Evolutionary conservation across 1,140 invertebrate genomes (phyloP), one percentile per base, ranked within the genome.

Genomic region (Drosophila pachea): DNA sequence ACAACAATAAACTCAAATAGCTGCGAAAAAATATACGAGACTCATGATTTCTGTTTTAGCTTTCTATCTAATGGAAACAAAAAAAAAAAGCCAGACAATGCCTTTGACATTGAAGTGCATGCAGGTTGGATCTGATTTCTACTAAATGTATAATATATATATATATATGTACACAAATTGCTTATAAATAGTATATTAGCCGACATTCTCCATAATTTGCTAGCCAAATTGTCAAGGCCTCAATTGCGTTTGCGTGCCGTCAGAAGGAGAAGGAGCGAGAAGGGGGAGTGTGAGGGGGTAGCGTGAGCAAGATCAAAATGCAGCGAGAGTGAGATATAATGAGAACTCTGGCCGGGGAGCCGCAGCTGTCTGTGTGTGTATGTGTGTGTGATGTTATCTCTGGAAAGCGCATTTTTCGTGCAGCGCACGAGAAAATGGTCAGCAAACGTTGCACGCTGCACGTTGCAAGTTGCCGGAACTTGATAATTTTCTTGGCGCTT

Each of bases 391-490:
- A 68, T 68, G 9, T 63, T 68, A 63, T 63, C 66, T 63, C 66
- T 63, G 66, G 66, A 54, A 62, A 68, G 59, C 32, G 59, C 65
- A 67, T 60, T 43, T 38, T 66, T 38, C 12, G 40, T 43, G 2
- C 4, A 59, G 47, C 55, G 32, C 55, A 22, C 58, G 36, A 35
- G 45, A 58, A 69, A 69, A 64, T 52, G 47, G 42, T 53, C 35
- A 66, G 50, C 53, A 62, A 63, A 68, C 43, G 49, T 16, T 56
- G 59, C 43, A 36, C 48, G 48, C 14, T 54, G 56, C 40, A 32
- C 48, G 48, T 29, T 54, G 56, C 40, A 32, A 35, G 45, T 50
- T 66, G 68, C 74, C 78, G 78, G 78, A 82, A 77, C 78, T 77
- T 68, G 66, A 77, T 82, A 71, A 68, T 82, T 78, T 82, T 29